Conservation (phyloP, 1,140 invertebrate species). For the Drosophila hydei region DNA sequence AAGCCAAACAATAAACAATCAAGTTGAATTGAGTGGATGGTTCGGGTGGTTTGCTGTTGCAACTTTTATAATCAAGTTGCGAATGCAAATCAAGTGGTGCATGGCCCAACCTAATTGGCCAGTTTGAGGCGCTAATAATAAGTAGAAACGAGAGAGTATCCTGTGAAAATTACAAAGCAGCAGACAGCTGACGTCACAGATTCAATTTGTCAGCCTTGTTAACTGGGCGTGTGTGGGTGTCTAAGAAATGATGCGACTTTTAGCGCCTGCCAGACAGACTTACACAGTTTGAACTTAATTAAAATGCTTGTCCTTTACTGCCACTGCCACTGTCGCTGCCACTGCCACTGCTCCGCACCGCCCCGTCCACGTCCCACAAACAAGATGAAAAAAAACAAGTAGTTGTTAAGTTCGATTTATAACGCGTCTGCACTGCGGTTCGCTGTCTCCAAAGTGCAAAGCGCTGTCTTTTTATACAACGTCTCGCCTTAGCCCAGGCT, state of each 20-base stretch:
- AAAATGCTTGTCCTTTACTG: constrained; percentile 69
- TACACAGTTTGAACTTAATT: constrained; percentile 74
- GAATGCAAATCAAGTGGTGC: constrained; percentile 63
- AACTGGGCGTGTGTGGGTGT: background rate
- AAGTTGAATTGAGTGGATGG: constrained; percentile 52
- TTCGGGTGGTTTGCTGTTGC: constrained; percentile 16
- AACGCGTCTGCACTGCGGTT: constrained; percentile 70
- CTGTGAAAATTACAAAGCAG: constrained; percentile 71
- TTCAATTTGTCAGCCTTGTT: constrained; percentile 80
- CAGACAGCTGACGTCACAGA: constrained; percentile 61
- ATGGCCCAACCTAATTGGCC: constrained; percentile 61
- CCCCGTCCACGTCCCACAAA: constrained; percentile 6
- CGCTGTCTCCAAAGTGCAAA: constrained; percentile 77
- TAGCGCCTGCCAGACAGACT: constrained; percentile 56
- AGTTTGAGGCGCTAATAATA: constrained; percentile 61
- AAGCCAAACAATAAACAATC: constrained; percentile 75
- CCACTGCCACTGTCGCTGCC: background rate
- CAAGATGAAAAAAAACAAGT: constrained; percentile 18
- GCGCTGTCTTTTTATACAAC: constrained; percentile 47
- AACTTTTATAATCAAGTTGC: constrained; percentile 79
- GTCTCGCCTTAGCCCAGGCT: constrained; percentile 41
- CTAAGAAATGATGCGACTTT: constrained; percentile 71
- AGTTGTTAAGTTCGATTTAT: constrained; percentile 79
- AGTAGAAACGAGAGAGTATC: constrained; percentile 25
- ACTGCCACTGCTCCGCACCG: no score